Conservation (phyloP, 2,888 invertebrate species). For the Helleia helle region DNA sequence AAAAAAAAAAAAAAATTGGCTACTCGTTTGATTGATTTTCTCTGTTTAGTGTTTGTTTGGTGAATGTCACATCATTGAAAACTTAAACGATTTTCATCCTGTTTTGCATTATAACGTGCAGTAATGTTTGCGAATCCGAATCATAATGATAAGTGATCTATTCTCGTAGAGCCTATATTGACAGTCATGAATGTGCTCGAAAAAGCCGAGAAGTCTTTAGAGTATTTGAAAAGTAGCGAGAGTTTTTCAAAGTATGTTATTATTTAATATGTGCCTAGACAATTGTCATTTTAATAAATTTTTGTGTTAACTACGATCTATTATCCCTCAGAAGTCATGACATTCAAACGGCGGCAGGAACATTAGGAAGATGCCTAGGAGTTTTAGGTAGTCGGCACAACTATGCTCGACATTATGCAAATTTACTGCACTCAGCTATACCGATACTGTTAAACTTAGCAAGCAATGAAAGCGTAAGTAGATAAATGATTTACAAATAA, state of each 20-base stretch:
- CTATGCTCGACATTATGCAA: conserved; percentile 56
- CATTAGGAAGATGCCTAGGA: conserved; percentile 58
- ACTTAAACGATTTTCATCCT: not conserved
- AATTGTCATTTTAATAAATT: too few species aligned
- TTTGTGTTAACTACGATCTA: conserved; percentile 8
- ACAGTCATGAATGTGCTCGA: conserved; percentile 61
- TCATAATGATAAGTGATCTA: not conserved
- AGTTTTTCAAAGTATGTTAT: conserved; percentile 45
- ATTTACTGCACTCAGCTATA: conserved; percentile 51
- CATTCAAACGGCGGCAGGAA: conserved; percentile 57
- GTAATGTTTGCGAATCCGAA: not conserved
- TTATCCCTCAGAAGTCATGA: conserved; percentile 51
- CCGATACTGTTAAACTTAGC: conserved; percentile 58
- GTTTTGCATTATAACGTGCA: not conserved
- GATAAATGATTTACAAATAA: too few species aligned
- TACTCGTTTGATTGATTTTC: conserved; percentile 5
- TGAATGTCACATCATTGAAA: not conserved
- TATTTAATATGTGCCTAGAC: too few species aligned
- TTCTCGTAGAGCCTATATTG: conserved; percentile 2
- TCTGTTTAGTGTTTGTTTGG: not conserved
- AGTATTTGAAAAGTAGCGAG: conserved; percentile 55
- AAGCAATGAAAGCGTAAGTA: conserved; percentile 63
- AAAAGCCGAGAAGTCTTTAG: conserved; percentile 64
- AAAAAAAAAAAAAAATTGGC: too few species aligned
- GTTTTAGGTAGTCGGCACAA: conserved; percentile 55